Evolutionary conservation across 35 echinoderm and acorn worm species (phyloP).

Genomic region (Patiria miniata): DNA sequence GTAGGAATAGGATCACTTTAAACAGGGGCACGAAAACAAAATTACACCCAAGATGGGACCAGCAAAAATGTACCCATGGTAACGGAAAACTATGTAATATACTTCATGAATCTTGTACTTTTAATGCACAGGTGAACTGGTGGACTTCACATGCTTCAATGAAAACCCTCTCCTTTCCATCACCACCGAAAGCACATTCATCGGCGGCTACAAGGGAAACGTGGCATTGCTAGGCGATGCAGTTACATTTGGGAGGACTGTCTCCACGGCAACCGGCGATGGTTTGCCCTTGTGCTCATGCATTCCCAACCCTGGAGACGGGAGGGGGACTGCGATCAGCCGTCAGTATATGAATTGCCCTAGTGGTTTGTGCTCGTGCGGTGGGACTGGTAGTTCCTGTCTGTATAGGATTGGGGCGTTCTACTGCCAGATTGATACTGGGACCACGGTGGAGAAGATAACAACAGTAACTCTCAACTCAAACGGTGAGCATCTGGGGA

Average conservation of each 20-base stretch:
- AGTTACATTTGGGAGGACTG: background rate
- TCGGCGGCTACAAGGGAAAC: constrained; percentile 3
- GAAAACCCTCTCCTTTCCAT: background rate
- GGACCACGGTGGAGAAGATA: background rate
- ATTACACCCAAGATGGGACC: too few relatives aligned
- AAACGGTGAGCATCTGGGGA: background rate
- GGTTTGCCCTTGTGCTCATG: background rate
- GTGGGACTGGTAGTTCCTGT: background rate
- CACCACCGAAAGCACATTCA: background rate
- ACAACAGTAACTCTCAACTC: background rate
- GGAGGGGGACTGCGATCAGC: too few relatives aligned
- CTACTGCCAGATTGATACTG: background rate
- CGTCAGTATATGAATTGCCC: background rate
- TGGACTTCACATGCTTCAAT: background rate
- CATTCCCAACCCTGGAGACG: too few relatives aligned
- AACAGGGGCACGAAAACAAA: too few relatives aligned
- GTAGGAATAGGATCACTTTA: too few relatives aligned
- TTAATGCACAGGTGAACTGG: background rate
- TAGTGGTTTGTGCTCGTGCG: background rate
- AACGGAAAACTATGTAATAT: too few relatives aligned
- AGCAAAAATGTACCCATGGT: too few relatives aligned
- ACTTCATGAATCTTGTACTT: too few relatives aligned
- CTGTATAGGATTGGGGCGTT: background rate
- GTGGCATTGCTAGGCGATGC: background rate
- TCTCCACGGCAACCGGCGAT: background rate